These are phyloP conservation scores for Oncorhynchus mykiss DNA, from an alignment of 2,113 vertebrate genomes.

Conservation along the genomic window DNA sequence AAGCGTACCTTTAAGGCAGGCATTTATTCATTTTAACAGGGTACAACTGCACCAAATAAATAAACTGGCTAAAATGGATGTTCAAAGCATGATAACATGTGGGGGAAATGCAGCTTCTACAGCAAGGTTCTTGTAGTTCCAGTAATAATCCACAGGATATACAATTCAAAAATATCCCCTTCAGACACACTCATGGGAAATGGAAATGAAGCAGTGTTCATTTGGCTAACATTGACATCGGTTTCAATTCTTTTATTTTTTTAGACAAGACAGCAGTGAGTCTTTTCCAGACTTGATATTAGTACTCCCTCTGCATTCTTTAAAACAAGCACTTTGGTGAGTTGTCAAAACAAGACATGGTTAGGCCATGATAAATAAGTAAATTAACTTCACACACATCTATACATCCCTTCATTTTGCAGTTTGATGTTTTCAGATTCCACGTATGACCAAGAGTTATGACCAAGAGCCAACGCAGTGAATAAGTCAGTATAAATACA, in stretches of 20 bases:
- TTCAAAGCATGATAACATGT: constrained; percentile 67
- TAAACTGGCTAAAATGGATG: constrained; percentile 60
- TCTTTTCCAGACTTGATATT: constrained; percentile 49
- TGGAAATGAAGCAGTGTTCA: constrained; percentile 72
- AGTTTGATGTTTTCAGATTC: constrained; percentile 75
- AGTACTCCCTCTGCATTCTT: constrained; percentile 59
- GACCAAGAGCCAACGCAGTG: constrained; percentile 4
- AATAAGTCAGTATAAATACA: constrained; percentile 31
- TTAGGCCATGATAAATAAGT: constrained; percentile 2
- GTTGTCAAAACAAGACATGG: constrained; percentile 63
- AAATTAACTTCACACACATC: constrained; percentile 27
- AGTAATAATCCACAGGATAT: constrained; percentile 74
- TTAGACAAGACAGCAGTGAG: constrained; percentile 49
- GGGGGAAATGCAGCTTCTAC: constrained; percentile 66
- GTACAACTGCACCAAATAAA: constrained; percentile 73
- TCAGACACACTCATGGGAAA: constrained; percentile 56
- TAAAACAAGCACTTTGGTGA: constrained; percentile 80
- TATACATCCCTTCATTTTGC: constrained; percentile 65
- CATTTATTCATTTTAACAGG: constrained; percentile 80
- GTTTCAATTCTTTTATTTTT: constrained; percentile 46
- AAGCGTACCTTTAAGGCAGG: constrained; percentile 80
- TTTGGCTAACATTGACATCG: constrained; percentile 72
- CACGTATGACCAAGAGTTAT: constrained; percentile 24
- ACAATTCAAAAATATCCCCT: constrained; percentile 60
- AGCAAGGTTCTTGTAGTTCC: constrained; percentile 64